Percentiles rank a stretch among this genome's conserved stretches.
phyloP scores from a whole-genome alignment of 2,797 vertebrate genomes.

The Lacerta bilineata region DNA sequence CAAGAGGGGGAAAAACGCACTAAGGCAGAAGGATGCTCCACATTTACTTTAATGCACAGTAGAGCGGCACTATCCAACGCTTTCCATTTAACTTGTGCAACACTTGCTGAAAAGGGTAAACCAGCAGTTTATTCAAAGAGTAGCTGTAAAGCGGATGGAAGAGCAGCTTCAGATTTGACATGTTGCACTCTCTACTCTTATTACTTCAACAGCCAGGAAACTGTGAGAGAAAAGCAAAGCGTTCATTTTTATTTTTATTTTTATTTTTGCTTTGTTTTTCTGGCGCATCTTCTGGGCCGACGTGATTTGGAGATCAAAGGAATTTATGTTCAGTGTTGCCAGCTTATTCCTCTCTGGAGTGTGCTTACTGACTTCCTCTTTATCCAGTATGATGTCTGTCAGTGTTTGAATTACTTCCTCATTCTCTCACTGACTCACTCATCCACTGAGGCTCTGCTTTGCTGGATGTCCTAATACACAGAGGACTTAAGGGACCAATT shows the following conservation, averaged over 20 bases:
- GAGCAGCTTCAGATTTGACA: not conserved
- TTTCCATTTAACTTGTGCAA: not conserved
- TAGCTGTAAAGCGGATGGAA: not conserved
- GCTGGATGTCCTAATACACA: conserved; percentile 21
- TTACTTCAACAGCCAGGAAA: not conserved
- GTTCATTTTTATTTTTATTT: no score
- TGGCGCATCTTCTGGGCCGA: not conserved
- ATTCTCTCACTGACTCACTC: not conserved
- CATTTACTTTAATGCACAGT: not conserved
- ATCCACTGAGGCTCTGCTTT: not conserved
- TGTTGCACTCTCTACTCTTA: rapidly evolving
- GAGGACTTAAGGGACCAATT: not conserved
- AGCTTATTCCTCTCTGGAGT: not conserved
- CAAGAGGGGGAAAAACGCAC: not conserved
- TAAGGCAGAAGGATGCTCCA: not conserved
- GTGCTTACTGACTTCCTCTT: not conserved
- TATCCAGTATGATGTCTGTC: not conserved
- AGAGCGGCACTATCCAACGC: not conserved
- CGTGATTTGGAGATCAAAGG: not conserved
- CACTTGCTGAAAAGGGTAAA: not conserved
- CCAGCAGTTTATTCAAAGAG: not conserved
- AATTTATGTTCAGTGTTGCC: rapidly evolving
- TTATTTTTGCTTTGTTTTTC: not conserved
- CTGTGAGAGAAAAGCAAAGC: not conserved
- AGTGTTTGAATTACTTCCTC: conserved; percentile 13